Base-by-base conservation (phyloP, 2,888 invertebrate species). In the Pasiphila rectangulata region DNA sequence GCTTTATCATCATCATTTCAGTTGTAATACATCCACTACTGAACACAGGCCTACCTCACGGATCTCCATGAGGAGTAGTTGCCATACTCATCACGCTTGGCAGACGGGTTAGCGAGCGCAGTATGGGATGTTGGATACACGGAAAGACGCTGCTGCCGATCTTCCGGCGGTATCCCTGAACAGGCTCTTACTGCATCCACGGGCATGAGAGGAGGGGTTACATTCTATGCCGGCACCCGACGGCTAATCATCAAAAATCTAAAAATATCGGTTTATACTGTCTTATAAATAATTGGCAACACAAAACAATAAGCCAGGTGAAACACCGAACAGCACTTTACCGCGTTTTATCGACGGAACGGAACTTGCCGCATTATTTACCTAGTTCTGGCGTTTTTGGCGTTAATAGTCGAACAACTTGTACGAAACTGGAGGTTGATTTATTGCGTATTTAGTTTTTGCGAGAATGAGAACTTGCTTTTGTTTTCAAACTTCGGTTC, bases 331-430 rank as follows among this genome's bases (percentile, higher is more conserved):
- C 36, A 34, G 17, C 46, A 40, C 46, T 58, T 55, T 56, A 51
- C 49, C 46, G 46, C 32, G 48, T 55, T 62, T 60, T 57, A 60
- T 62, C 54, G 59, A 51, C 42, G 38, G 40, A 44, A 10, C 34
- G 21, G 41, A 62, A 59, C 35, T 61, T 60, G 42, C 42, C 53
- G 25, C 59, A 54, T 63, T 60, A 62, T 54, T 64, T 56, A 59
- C 59, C 53, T 53, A 55, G 50, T 56, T 39, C 38, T 38, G 46
- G 39, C 58, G 55, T 55, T 54, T 37, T 38, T 42, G 51, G 45
- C 59, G 56, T 56, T 63, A 64, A 59, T 56, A 57, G 59, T 50
- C 20, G 44, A 41, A 46, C 51, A 55, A 54, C 58, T 59, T 49
- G 56, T 57, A 57, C 59, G 49, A 48, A 54, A 50, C 32, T 40